Base-by-base conservation (phyloP, 2,888 invertebrate species). In the Rhamnusium bicolor region DNA sequence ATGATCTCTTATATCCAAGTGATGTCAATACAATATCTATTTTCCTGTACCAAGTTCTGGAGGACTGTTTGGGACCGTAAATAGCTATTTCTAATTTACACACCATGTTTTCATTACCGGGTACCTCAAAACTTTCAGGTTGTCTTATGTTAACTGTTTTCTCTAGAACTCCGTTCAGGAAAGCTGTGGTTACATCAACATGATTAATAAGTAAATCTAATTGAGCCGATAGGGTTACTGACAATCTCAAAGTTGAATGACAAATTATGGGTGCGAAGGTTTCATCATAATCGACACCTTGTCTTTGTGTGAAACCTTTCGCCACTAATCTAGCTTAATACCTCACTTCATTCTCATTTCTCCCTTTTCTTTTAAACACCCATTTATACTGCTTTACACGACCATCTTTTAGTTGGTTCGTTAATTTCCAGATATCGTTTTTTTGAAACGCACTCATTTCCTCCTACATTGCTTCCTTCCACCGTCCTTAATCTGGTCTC, bases 321-420 rank as follows among this genome's bases (percentile, higher is more conserved):
- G 81, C 81, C 7, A 82, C 81, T 47, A 82, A 68, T 19, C 82
- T 56, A 7, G 81, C 81, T 40, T 80, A 18, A 72, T 75, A 79
- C n/a, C 73, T 58, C 21, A 80, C 69, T 56, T 79, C 68, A 56
- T 69, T 69, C 16, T 81, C 79, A 69, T 67, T 63, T 69, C 83
- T 75, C 29, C 6, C n/a, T 70, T 84, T 85, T 19, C 19, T 75
- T 68, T 82, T 81, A 60, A 79, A 83, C 10, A 84, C 82, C 84
- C 83, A 85, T 58, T 84, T 85, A 60, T 81, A 82, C 49, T 81
- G 18, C 60, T 84, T 82, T 32, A 84, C 74, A 10, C 71, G 78
- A 24, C 32, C 32, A 29, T 73, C 66, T 54, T 77, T 62, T 60
- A 80, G 82, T n/a, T 54, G 5, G 68, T 83, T 79, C 0, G 76